Conservation (phyloP, 2,888 invertebrate genomes). For the Carabus problematicus region DNA sequence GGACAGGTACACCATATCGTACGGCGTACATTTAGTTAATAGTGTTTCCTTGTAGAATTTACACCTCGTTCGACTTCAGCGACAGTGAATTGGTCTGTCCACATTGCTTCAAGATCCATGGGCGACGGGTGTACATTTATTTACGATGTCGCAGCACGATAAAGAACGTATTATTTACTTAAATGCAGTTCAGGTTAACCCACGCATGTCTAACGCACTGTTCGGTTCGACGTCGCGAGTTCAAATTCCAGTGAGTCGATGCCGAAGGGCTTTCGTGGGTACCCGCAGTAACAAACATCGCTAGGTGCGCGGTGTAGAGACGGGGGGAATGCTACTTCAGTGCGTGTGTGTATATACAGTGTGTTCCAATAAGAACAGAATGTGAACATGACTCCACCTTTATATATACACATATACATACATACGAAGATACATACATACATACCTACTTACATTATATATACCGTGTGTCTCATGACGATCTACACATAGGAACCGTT, state of each 20-base stretch:
- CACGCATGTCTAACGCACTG: constrained; percentile 8
- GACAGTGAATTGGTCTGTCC: no score
- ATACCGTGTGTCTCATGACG: no score
- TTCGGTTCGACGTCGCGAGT: constrained; percentile 2
- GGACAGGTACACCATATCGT: no score
- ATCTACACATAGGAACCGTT: no score
- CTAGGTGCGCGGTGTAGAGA: no score
- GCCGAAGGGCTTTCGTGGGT: constrained; percentile 13
- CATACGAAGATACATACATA: constrained; percentile 4
- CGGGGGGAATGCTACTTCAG: no score
- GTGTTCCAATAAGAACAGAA: constrained; percentile 11
- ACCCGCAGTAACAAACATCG: neutral
- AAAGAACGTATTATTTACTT: constrained; percentile 9
- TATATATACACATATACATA: constrained; percentile 6
- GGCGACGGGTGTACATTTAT: neutral
- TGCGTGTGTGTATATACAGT: no score
- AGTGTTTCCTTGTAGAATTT: no score
- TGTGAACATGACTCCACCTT: constrained; percentile 6
- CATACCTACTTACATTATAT: neutral
- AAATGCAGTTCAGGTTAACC: neutral
- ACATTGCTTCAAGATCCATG: no score
- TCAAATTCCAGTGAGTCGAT: constrained; percentile 24
- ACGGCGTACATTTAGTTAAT: no score
- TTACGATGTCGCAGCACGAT: constrained; percentile 7
- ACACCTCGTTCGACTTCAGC: no score